A percentile compares a stretch with the other conserved stretches of the same genome.
These are phyloP conservation scores for Atlantisia rogersi DNA, from an alignment of 2,113 vertebrate genomes.

Conservation along the genomic window DNA sequence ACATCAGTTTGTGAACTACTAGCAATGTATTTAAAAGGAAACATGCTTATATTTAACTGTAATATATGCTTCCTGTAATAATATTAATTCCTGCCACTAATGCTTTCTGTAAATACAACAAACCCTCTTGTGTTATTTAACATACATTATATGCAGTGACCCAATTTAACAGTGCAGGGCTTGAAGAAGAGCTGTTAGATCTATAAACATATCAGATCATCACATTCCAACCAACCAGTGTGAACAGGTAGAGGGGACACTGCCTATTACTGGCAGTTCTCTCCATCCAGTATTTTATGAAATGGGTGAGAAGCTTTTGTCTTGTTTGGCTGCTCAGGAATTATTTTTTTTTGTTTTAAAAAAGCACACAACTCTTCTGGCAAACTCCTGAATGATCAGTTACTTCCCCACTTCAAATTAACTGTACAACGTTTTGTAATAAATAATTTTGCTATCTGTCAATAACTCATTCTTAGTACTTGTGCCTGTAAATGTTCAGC, in stretches of 20 bases:
- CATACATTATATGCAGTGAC: slow-evolving; percentile 46
- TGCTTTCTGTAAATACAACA: background rate
- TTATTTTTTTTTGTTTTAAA: background rate
- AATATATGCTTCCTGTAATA: background rate
- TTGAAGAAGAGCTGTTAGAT: background rate
- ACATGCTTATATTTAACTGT: background rate
- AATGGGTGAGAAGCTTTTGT: background rate
- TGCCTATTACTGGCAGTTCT: background rate
- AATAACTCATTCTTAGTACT: background rate
- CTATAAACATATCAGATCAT: background rate
- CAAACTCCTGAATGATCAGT: background rate
- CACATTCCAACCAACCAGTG: background rate
- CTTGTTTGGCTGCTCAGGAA: background rate
- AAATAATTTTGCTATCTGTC: background rate
- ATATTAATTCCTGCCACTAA: background rate
- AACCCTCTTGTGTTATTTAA: slow-evolving; percentile 16
- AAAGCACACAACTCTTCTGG: background rate
- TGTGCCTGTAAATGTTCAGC: fast-evolving
- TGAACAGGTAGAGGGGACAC: background rate
- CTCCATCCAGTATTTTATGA: background rate
- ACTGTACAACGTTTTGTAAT: background rate
- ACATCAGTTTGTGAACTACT: background rate
- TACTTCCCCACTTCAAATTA: background rate
- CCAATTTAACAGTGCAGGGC: slow-evolving; percentile 31
- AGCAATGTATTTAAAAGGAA: background rate